Evolutionary conservation across 2,888 invertebrate genomes (phyloP).

Genomic region (Xanthia togata): DNA sequence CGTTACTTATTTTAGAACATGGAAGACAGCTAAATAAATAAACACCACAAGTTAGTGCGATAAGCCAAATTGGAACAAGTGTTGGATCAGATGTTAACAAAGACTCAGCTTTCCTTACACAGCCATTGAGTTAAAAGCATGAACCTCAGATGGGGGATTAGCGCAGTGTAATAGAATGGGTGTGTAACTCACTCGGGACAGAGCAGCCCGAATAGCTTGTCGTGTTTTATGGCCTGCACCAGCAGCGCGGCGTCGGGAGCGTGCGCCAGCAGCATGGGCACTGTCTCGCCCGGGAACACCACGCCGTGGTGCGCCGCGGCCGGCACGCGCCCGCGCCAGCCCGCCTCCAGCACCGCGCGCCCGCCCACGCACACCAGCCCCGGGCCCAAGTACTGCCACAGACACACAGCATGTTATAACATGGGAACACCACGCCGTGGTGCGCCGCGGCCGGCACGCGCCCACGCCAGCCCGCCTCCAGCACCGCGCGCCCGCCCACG

Average conservation of each 20-base stretch:
- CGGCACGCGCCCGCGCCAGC: conserved; percentile 83
- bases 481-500: conserved; percentile 78
- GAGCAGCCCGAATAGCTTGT: conserved; percentile 84
- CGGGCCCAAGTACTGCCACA: conserved; percentile 82
- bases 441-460: conserved; percentile 74
- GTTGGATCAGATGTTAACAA: neutral
- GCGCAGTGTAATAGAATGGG: neutral
- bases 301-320: conserved; percentile 80
- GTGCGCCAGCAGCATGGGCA: conserved; percentile 84
- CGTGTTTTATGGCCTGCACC: conserved; percentile 70
- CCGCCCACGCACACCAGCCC: conserved; percentile 77
- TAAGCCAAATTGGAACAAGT: neutral
- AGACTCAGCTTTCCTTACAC: neutral
- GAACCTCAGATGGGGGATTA: neutral
- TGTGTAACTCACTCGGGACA: conserved; percentile 80
- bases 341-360: conserved; percentile 82
- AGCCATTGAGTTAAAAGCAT: neutral
- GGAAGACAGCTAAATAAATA: neutral
- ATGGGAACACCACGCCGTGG: conserved; percentile 80
- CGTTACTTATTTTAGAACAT: neutral
- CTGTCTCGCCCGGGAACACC: conserved; percentile 88
- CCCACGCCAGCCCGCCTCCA: conserved; percentile 71
- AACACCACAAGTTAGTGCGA: neutral
- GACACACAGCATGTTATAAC: neutral
- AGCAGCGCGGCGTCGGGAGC: conserved; percentile 73